A percentile compares a stretch with the other conserved stretches of the same genome.
phyloP scores from a whole-genome alignment of 2,888 invertebrate species.

The Diloba caeruleocephala region DNA sequence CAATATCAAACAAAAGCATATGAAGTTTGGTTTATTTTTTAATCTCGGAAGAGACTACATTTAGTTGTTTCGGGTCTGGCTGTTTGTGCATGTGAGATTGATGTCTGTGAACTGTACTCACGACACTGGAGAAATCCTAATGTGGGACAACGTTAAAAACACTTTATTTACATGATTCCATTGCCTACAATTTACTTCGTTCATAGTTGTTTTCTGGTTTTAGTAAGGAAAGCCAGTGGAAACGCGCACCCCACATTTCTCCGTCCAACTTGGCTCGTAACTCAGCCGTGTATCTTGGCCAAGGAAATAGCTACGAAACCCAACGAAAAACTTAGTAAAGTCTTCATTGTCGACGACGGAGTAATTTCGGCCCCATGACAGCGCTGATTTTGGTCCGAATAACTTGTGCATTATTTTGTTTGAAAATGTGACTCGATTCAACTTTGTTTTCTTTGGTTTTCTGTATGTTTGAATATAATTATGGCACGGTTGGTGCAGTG shows the following conservation, averaged over 20 bases:
- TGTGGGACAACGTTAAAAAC: too few species aligned
- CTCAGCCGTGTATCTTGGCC: slow-evolving; percentile 42
- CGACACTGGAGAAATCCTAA: too few species aligned
- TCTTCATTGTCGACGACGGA: slow-evolving; percentile 55
- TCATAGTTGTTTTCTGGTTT: too few species aligned
- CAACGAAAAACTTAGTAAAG: slow-evolving; percentile 49
- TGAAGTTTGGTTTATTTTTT: too few species aligned
- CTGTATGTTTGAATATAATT: too few species aligned
- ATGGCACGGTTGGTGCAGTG: not conserved
- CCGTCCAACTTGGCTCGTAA: slow-evolving; percentile 59
- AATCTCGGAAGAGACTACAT: too few species aligned
- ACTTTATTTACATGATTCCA: too few species aligned
- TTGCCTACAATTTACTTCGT: too few species aligned
- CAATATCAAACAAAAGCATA: too few species aligned
- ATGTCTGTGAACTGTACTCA: too few species aligned
- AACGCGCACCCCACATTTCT: slow-evolving; percentile 47
- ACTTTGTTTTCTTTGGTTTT: slow-evolving; percentile 17
- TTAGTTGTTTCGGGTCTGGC: too few species aligned
- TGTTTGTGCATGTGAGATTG: too few species aligned
- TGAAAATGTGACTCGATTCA: slow-evolving; percentile 10
- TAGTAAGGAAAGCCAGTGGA: slow-evolving; percentile 44
- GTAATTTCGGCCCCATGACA: slow-evolving; percentile 53
- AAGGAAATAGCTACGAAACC: slow-evolving; percentile 49
- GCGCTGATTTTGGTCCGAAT: slow-evolving; percentile 26
- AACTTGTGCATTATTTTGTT: slow-evolving; percentile 26